phyloP scores from a whole-genome alignment of 2,113 vertebrate species.

The Machaerirhynchus nigripectus region DNA sequence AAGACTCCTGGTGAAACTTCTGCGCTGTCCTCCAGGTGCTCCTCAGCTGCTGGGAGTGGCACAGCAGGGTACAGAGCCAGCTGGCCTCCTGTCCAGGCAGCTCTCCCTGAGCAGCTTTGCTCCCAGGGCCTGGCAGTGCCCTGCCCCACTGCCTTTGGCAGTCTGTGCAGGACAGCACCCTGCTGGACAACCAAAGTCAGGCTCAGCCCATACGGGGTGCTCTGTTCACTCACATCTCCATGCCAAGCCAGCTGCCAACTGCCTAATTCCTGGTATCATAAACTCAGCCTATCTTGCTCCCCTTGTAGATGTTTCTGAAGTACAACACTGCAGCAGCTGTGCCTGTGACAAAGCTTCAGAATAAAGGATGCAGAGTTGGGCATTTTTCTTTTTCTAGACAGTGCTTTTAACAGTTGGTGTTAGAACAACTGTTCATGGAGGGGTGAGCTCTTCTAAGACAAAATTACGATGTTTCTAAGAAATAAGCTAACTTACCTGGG shows the following conservation, averaged over 20 bases:
- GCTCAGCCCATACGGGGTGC: background rate
- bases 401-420: background rate
- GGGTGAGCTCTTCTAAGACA: background rate
- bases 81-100: background rate
- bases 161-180: background rate
- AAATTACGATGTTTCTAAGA: background rate
- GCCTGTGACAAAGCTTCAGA: background rate
- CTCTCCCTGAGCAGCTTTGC: background rate
- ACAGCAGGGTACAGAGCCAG: background rate
- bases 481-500: slow-evolving; percentile 31
- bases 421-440: background rate
- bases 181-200: background rate
- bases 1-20: background rate
- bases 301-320: background rate
- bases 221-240: background rate
- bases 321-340: background rate
- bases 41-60: background rate
- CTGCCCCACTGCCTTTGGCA: background rate
- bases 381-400: background rate
- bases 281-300: background rate
- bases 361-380: background rate
- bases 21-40: background rate
- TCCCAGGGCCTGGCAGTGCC: background rate
- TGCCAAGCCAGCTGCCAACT: background rate
- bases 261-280: background rate